Evolutionary conservation across 2,797 vertebrate genomes (phyloP).

Genomic region (Microcaecilia unicolor): DNA sequence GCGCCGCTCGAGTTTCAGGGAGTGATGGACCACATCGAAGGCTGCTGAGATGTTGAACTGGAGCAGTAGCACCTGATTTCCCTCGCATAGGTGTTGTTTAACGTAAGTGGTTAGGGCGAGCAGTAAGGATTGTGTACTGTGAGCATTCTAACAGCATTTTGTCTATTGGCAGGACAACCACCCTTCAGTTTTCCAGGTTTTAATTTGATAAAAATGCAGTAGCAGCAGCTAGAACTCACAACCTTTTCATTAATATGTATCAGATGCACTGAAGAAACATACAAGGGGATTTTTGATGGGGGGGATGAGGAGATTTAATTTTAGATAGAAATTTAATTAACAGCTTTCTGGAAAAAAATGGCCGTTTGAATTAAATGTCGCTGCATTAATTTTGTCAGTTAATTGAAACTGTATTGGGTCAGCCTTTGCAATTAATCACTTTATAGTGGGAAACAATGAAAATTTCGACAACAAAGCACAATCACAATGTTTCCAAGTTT

Average conservation of each 20-base stretch:
- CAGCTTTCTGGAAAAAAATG: constrained; percentile 50
- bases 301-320: constrained; percentile 54
- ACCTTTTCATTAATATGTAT: constrained; percentile 56
- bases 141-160: constrained; percentile 30
- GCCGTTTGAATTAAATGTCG: constrained; percentile 60
- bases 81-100: too few species aligned
- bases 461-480: constrained; percentile 29
- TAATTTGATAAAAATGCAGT: constrained; percentile 26
- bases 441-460: constrained; percentile 21
- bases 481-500: constrained; percentile 25
- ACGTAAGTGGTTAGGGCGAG: too few species aligned
- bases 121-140: too few species aligned
- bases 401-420: constrained; percentile 53
- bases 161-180: constrained; percentile 14
- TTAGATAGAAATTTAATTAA: constrained; percentile 61
- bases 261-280: constrained; percentile 49
- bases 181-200: background rate
- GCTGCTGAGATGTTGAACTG: too few species aligned
- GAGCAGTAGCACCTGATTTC: too few species aligned
- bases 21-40: too few species aligned
- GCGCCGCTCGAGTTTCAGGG: too few species aligned
- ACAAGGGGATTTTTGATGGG: constrained; percentile 27
- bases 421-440: constrained; percentile 41
- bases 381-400: constrained; percentile 54
- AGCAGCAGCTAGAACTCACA: constrained; percentile 37